Conservation (phyloP, 2,113 vertebrate genomes). For the Crotophaga sulcirostris region DNA sequence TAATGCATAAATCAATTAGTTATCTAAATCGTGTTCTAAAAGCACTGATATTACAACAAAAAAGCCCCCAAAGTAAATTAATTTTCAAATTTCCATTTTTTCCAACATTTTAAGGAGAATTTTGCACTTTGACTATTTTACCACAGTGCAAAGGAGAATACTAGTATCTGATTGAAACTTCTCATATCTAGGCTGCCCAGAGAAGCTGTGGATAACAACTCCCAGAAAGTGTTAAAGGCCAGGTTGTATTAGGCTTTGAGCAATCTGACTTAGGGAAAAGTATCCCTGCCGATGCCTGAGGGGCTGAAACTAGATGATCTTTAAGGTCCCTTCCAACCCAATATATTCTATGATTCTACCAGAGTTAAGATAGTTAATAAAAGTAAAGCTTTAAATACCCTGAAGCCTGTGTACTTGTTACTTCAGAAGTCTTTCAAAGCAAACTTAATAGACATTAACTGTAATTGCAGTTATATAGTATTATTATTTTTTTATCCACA, state of each 20-base stretch:
- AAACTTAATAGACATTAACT: neutral
- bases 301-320: too few species aligned
- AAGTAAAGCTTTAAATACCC: neutral
- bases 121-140: neutral
- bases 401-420: neutral
- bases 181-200: neutral
- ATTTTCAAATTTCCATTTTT: neutral
- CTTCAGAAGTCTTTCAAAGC: neutral
- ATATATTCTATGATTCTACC: neutral
- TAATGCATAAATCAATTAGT: neutral
- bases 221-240: neutral
- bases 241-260: neutral
- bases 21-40: neutral
- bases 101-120: neutral
- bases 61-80: accelerated
- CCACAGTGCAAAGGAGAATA: neutral
- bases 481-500: neutral
- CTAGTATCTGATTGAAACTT: neutral
- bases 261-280: neutral
- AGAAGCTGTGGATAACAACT: neutral
- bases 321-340: neutral
- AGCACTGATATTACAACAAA: neutral
- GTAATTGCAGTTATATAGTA: neutral
- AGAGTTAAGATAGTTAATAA: neutral
- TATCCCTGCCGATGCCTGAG: neutral